Evolutionary conservation across 2,888 invertebrate species (phyloP), one percentile per base, ranked within the genome.

Genomic region (Danaus chrysippus): DNA sequence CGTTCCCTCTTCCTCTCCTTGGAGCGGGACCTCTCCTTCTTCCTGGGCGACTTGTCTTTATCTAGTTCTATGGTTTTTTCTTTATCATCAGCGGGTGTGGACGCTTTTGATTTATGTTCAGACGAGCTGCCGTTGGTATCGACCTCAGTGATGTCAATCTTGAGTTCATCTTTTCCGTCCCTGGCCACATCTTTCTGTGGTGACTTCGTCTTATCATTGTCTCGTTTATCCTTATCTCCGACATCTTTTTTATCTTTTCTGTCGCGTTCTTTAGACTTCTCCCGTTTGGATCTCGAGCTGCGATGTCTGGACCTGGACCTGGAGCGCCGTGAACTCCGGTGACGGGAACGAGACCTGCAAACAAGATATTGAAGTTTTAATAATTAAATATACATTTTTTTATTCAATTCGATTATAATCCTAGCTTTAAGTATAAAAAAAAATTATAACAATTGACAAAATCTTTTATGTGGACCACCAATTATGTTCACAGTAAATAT

Each of bases 301-400:
- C 93, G 93, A 70, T 92, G 93, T 12, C 92, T 85, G 0, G 92
- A 92, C 53, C 86, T 78, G 0, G 91, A 91, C 10, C 90, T 86
- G 0, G 87, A 83, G 0, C 93, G 92, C 43, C 92, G 92, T 0
- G 93, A 92, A 59, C 93, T 90, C 67, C 93, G 93, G 70, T 92
- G 93, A 1, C 93, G 87, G 10, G 92, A 92, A 23, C 92, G 86
- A 0, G 92, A 92, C 66, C 92, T 90, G 73, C 64, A 71, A 66
- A 6, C 41, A 17, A 9, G n/a, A 46, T 12, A 13, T 46, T n/a
- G 46, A 46, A 12, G 3, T 23, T 23, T 23, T 23, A 23, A 23
- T 23, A 23, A 34, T 34, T 34, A 34, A 34, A 3, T 34, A 6
- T 8, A 6, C 6, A 0, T 3, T 34, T 2, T 34, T 34, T 5